A percentile compares a stretch with the other conserved stretches of the same genome.
These are phyloP conservation scores for Oceanodroma leucorhoa DNA, from an alignment of 2,797 vertebrate species.

Conservation along the genomic window DNA sequence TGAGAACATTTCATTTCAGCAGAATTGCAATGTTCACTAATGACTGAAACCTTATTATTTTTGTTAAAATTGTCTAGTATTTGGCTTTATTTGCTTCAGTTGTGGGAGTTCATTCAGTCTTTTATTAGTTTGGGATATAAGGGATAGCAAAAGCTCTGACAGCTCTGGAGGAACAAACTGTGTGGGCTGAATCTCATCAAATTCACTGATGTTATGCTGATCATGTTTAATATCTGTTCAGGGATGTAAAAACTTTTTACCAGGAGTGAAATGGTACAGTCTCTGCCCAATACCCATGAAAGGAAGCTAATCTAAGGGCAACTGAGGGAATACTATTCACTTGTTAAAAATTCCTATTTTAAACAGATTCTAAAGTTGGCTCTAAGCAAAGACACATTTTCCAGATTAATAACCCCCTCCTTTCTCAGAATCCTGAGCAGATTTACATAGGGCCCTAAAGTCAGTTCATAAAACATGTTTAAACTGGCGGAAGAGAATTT, in stretches of 20 bases:
- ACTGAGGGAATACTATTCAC: conserved; percentile 39
- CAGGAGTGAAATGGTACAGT: conserved; percentile 13
- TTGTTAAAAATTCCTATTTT: conserved; percentile 48
- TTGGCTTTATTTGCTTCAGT: conserved; percentile 17
- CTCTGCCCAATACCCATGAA: conserved; percentile 15
- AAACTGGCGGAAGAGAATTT: neutral
- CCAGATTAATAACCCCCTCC: conserved; percentile 26
- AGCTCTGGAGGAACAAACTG: conserved; percentile 22
- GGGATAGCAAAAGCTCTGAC: neutral
- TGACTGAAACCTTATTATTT: conserved; percentile 26
- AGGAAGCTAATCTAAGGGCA: conserved; percentile 28
- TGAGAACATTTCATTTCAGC: neutral
- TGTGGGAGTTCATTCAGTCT: neutral
- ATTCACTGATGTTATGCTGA: conserved; percentile 42
- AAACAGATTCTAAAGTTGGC: conserved; percentile 1
- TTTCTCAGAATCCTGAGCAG: conserved; percentile 17
- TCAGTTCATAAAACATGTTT: conserved; percentile 18
- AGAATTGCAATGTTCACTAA: neutral
- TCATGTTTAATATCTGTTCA: conserved; percentile 54
- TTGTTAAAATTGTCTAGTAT: neutral
- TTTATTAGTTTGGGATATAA: conserved; percentile 38
- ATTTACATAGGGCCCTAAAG: conserved; percentile 26
- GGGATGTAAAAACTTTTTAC: conserved; percentile 32
- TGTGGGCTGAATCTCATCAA: conserved; percentile 37
- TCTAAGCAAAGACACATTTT: conserved; percentile 27